These are phyloP conservation scores for Poecile atricapillus DNA, from an alignment of 2,113 vertebrate genomes.

Conservation along the genomic window DNA sequence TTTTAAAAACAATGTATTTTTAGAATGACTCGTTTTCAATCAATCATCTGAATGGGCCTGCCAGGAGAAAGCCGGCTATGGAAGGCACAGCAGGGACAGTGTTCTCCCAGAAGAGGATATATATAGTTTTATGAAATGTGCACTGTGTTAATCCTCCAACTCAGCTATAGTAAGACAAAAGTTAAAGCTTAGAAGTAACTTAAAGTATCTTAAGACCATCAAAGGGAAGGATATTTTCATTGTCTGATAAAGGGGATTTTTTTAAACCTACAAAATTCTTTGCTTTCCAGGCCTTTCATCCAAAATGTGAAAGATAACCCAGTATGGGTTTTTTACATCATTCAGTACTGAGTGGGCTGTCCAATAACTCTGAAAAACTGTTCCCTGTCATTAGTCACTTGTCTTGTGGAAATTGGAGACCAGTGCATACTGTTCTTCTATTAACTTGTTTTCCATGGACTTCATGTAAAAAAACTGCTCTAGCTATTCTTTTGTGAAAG, in stretches of 20 bases:
- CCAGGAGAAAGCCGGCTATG: not conserved
- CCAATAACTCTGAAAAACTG: not conserved
- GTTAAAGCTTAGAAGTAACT: not conserved
- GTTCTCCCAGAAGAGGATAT: not conserved
- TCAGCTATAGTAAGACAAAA: not conserved
- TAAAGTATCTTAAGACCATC: not conserved
- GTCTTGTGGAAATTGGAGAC: not conserved
- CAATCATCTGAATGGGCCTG: not conserved
- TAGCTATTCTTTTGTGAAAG: not conserved
- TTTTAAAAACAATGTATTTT: not conserved
- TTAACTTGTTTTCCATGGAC: not conserved
- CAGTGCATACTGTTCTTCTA: not conserved
- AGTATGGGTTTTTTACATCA: not conserved
- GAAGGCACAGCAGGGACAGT: not conserved
- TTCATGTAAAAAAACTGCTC: not conserved
- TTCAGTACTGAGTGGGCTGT: not conserved
- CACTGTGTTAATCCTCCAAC: accelerated
- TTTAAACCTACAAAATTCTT: not conserved
- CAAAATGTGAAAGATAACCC: not conserved
- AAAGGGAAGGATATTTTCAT: not conserved
- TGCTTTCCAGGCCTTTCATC: not conserved
- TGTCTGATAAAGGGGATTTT: not conserved
- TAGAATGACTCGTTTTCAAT: slow-evolving; percentile 10
- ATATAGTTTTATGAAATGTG: not conserved
- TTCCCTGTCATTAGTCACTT: not conserved